Percentiles rank a stretch among this genome's conserved stretches.
phyloP scores from a whole-genome alignment of 2,113 vertebrate genomes.

The Vanacampus margaritifer region DNA sequence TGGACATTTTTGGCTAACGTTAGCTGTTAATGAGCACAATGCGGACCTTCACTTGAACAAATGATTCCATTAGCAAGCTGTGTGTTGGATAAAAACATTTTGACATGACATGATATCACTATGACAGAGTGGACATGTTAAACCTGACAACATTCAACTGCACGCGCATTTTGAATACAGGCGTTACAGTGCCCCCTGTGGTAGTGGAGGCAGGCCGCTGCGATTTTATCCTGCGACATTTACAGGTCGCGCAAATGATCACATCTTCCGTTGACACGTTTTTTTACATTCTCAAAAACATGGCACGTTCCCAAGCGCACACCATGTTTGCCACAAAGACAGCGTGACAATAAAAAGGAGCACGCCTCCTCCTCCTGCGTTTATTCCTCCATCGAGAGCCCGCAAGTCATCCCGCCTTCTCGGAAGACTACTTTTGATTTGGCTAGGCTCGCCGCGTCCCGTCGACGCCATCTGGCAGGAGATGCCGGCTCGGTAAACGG shows the following conservation, averaged over 20 bases:
- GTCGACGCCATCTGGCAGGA: slow-evolving; percentile 68
- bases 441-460: slow-evolving; percentile 48
- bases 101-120: no score
- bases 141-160: no score
- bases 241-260: not conserved
- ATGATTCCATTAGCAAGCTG: no score
- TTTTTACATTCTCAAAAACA: not conserved
- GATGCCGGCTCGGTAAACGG: slow-evolving; percentile 28
- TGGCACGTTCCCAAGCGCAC: not conserved
- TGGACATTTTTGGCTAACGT: no score
- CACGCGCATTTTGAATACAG: no score
- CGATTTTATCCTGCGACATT: not conserved
- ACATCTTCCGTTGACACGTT: not conserved
- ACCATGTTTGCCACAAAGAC: slow-evolving; percentile 6
- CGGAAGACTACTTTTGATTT: slow-evolving; percentile 61
- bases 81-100: no score
- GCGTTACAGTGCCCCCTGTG: not conserved
- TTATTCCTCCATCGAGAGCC: slow-evolving; percentile 28
- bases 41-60: no score
- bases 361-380: slow-evolving; percentile 21
- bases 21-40: no score
- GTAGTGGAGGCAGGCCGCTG: not conserved
- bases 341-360: slow-evolving; percentile 23
- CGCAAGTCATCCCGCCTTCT: slow-evolving; percentile 48
- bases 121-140: no score